Base-by-base conservation (phyloP, 2,888 invertebrate species). In the Drosophila ezoana region DNA sequence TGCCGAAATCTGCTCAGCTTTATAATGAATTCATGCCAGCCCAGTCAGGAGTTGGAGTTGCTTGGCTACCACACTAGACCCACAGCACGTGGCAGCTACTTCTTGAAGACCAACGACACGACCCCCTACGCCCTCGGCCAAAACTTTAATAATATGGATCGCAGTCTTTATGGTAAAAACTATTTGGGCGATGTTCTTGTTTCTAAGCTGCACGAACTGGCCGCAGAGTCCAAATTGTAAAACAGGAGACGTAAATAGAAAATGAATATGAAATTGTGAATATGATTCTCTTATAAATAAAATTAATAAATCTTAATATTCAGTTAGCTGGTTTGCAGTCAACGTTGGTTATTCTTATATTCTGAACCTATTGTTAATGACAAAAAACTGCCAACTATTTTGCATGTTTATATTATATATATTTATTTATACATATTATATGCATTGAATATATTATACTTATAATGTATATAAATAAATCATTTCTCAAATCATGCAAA, bases 61-160 rank as follows among this genome's bases (percentile, higher is more conserved):
- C 93, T 93, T 82, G 94, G 94, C 8, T 93, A 94, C 89, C 79
- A 93, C 66, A 92, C 93, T 1, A 81, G 93, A 2, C 11, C 10
- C 2, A 5, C 37, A 10, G 89, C 89, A 4, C 82, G 90, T 1
- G 94, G 94, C 6, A 62, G 91, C 1, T 94, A 92, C 74, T 94
- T 94, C 86, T 90, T 94, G 4, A 79, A 45, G 9, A 90, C 90
- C 0, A 67, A 75, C 2, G 1, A 4, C 0, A 4, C 2, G 0
- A 4, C 69, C 3, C 90, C 90, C 0, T 90, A 69, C 56, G 86
- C 87, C 3, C 62, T 57, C 57, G 88, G 90, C 0, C 6, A 0
- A 1, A 13, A 68, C 5, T 72, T 51, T 4, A 1, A 5, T 1
- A 20, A 54, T 8, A n/a, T 77, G 11, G 47, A 51, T 33, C 72